Evolutionary conservation across 2,888 invertebrate species (phyloP).

Genomic region (Biston stratarius): DNA sequence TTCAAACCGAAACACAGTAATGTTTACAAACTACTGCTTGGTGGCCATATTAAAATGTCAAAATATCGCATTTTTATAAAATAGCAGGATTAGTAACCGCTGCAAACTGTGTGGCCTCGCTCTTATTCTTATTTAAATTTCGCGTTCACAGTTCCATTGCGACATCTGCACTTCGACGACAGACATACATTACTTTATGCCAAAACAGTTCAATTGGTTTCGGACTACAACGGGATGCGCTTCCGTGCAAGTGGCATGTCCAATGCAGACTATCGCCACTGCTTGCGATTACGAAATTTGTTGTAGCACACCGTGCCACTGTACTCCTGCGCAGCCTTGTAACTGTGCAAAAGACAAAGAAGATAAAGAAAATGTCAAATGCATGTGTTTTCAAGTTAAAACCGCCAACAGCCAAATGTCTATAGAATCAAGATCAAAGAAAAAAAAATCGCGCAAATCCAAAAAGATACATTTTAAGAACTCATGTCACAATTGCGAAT

Average conservation of each 20-base stretch:
- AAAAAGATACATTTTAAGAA: background rate
- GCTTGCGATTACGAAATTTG: constrained; percentile 43
- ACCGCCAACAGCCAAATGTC: constrained; percentile 29
- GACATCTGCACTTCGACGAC: constrained; percentile 76
- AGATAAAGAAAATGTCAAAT: constrained; percentile 6
- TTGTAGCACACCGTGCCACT: constrained; percentile 54
- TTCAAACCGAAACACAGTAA: too few species aligned
- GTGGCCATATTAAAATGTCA: too few species aligned
- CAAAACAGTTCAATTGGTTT: constrained; percentile 48
- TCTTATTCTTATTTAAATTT: background rate
- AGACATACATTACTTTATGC: constrained; percentile 69
- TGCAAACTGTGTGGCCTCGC: background rate
- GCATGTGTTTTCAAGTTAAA: constrained; percentile 1
- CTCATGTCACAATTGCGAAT: constrained; percentile 37
- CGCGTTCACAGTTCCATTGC: constrained; percentile 70
- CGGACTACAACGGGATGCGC: constrained; percentile 45
- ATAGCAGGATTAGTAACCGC: background rate
- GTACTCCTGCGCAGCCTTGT: constrained; percentile 49
- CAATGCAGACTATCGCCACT: constrained; percentile 39
- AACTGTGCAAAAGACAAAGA: constrained; percentile 40
- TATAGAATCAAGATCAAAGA: constrained; percentile 30
- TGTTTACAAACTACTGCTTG: too few species aligned
- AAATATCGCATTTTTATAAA: too few species aligned
- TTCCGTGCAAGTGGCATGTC: constrained; percentile 57
- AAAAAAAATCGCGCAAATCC: constrained; percentile 8